Conservation (phyloP, 2,888 invertebrate genomes). For the Diarsia mendica region DNA sequence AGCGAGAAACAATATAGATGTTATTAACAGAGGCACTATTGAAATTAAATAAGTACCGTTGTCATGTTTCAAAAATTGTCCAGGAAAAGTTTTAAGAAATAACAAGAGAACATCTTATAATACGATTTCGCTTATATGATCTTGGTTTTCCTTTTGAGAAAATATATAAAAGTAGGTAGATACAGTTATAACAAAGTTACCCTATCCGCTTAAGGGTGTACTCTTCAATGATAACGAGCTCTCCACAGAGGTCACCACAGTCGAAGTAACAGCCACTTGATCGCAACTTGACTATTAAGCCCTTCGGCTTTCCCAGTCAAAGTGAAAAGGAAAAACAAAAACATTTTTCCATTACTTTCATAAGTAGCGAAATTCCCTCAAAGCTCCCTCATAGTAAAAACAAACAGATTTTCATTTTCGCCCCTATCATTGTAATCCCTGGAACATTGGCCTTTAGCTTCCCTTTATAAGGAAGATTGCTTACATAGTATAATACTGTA, state of each 20-base stretch:
- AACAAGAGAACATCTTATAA: not conserved
- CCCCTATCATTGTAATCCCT: conserved; percentile 55
- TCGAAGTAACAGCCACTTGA: conserved; percentile 45
- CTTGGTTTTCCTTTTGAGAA: not conserved
- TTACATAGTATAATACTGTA: conserved; percentile 27
- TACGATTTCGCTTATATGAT: not conserved
- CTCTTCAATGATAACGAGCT: conserved; percentile 19
- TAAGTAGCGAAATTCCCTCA: conserved; percentile 46
- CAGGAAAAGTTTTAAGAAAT: not conserved
- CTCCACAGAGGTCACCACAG: not conserved
- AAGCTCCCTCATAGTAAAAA: conserved; percentile 45
- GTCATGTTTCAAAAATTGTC: conserved; percentile 1
- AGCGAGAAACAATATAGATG: conserved; percentile 1
- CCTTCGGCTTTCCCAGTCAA: conserved; percentile 15
- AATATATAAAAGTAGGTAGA: not conserved
- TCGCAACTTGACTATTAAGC: conserved; percentile 15
- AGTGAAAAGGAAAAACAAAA: conserved; percentile 42
- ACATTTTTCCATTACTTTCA: conserved; percentile 49
- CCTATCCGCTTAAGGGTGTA: conserved; percentile 8
- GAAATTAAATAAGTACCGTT: not conserved
- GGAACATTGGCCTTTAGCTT: conserved; percentile 43
- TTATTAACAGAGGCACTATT: not conserved
- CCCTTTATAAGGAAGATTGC: conserved; percentile 51
- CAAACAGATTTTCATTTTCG: conserved; percentile 58
- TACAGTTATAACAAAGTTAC: not conserved